Percentiles rank a stretch among this genome's conserved stretches.
These are phyloP conservation scores for Neosilurus hyrtlii DNA, from an alignment of 2,797 vertebrate genomes.

Conservation along the genomic window DNA sequence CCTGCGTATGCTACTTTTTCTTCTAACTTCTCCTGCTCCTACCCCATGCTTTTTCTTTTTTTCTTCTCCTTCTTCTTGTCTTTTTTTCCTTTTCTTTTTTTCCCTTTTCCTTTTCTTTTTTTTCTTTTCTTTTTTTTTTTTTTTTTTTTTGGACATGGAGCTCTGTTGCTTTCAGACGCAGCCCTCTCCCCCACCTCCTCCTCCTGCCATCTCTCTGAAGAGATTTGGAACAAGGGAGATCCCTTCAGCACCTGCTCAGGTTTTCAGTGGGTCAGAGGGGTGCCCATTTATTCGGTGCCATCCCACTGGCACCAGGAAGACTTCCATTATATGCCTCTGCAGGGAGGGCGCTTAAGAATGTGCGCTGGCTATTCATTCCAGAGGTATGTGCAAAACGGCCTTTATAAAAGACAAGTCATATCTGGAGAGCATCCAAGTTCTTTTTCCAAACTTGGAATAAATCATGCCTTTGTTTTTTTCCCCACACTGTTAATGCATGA, in stretches of 20 bases:
- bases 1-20: constrained; percentile 52
- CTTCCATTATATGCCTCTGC: constrained; percentile 64
- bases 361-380: constrained; percentile 63
- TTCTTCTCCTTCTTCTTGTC: neutral
- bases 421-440: constrained; percentile 55
- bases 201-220: constrained; percentile 45
- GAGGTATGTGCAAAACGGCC: constrained; percentile 63
- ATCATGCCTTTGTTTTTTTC: constrained; percentile 53
- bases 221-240: constrained; percentile 53
- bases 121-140: neutral
- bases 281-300: constrained; percentile 67
- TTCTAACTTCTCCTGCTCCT: constrained; percentile 52
- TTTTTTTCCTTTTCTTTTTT: neutral
- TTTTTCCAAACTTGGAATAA: constrained; percentile 52
- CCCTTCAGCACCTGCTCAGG: constrained; percentile 64
- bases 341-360: constrained; percentile 65
- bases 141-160: constrained; percentile 50
- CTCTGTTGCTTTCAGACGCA: constrained; percentile 54
- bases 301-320: constrained; percentile 65
- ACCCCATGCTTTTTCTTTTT: constrained; percentile 35
- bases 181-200: constrained; percentile 30
- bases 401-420: constrained; percentile 53
- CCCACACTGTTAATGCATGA: constrained; percentile 39
- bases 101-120: constrained; percentile 20
- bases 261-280: constrained; percentile 63